Percentiles rank a stretch among this genome's conserved stretches.
Conservation (phyloP, 2,113 vertebrate species). For the Glaucidium brasilianum region DNA sequence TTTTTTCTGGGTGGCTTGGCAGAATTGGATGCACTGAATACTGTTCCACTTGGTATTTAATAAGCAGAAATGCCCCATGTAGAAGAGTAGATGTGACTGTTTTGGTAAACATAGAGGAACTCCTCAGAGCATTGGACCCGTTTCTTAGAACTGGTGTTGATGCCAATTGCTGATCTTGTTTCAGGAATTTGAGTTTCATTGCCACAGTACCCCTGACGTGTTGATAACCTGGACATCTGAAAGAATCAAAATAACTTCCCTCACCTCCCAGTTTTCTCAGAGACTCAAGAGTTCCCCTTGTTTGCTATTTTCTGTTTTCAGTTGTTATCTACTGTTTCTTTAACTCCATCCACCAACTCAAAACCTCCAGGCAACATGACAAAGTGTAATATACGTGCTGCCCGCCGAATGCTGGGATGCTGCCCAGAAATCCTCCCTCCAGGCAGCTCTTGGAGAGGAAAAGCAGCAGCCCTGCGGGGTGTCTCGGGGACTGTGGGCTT, state of each 20-base stretch:
- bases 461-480: background rate
- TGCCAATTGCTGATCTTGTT: background rate
- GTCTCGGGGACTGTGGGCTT: too few species aligned
- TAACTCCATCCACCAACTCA: background rate
- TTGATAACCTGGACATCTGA: background rate
- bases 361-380: accelerated
- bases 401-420: accelerated
- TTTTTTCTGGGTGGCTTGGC: background rate
- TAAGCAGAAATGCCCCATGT: background rate
- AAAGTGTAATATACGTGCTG: accelerated
- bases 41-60: background rate
- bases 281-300: background rate
- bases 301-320: background rate
- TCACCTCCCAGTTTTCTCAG: background rate
- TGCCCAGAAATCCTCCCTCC: background rate
- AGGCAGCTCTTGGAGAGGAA: background rate
- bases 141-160: background rate
- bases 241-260: background rate
- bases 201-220: background rate
- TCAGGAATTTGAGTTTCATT: background rate
- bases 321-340: background rate
- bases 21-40: background rate
- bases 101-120: background rate
- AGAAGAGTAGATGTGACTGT: background rate
- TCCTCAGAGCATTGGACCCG: background rate